Conservation (phyloP, 2,113 vertebrate genomes). For the Rhizomys pruinosus region DNA sequence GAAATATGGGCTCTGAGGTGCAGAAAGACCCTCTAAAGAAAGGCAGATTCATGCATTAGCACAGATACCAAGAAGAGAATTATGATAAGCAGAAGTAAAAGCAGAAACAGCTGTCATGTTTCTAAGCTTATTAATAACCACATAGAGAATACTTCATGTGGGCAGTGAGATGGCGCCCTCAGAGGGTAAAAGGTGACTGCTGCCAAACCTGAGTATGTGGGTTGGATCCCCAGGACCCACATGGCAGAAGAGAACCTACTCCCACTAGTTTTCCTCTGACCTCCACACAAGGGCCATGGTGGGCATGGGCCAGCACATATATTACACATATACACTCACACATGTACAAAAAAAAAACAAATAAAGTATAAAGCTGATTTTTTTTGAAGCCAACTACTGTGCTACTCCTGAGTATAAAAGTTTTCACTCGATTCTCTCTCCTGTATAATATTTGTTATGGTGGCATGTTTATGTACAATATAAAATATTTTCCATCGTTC, state of each 20-base stretch:
- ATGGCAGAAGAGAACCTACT: not conserved
- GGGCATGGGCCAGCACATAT: too few relatives aligned
- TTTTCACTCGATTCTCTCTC: not conserved
- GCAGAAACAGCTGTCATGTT: not conserved
- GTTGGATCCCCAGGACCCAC: not conserved
- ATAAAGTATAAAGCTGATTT: not conserved
- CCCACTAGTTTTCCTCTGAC: not conserved
- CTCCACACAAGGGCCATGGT: not conserved
- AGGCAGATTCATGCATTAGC: not conserved
- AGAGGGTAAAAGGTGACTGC: not conserved
- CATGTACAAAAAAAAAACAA: not conserved
- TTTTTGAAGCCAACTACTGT: slow-evolving; percentile 30
- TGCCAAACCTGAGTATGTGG: not conserved
- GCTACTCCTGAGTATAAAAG: not conserved
- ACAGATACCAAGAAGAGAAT: not conserved
- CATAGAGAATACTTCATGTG: slow-evolving; percentile 11
- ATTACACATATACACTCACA: not conserved
- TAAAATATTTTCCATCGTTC: slow-evolving; percentile 10
- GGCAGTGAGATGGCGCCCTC: not conserved
- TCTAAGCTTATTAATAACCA: slow-evolving; percentile 12
- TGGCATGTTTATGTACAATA: not conserved
- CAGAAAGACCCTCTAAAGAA: slow-evolving; percentile 22
- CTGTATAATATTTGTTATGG: not conserved
- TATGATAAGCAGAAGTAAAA: not conserved
- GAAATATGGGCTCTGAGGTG: slow-evolving; percentile 4